Base-by-base conservation (phyloP, 2,888 invertebrate species). In the Acanthosepion lycidas region DNA sequence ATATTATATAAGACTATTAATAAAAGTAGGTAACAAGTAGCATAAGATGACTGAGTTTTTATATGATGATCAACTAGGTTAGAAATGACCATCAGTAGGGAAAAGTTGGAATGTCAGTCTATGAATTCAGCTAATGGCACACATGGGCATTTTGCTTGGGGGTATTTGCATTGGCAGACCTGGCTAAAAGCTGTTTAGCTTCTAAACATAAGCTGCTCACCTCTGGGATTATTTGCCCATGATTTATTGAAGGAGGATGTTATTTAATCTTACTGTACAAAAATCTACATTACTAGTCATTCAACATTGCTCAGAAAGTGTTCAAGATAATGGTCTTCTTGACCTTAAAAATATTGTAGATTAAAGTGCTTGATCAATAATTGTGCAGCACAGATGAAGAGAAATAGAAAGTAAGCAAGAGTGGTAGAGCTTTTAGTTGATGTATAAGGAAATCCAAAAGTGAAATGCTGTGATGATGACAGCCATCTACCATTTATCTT, bases 211-310 rank as follows among this genome's bases (percentile, higher is more conserved):
- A 78, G 78, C 78, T 78, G 78, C 78, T 78, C 78, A 78, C 78
- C 78, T 78, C 33, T 78, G 78, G 78, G 78, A 78, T 78, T 78
- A 78, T 78, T 78, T 78, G 78, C 15, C 28, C 33, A 78, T 78
- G 78, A 78, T 78, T 78, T 78, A 78, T 78, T 78, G 78, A n/a
- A 78, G 78, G 78, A 78, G n/a, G 78, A 78, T 78, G 78, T 78
- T 78, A 78, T 78, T 78, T 78, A 78, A 78, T 78, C 78, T 78
- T n/a, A 8, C 78, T 78, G 9, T 28, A 78, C n/a, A 78, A 78
- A 78, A n/a, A 78, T 78, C 78, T 78, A 78, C 78, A 78, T 78
- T 5, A 33, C 78, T 15, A 33, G n/a, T 78, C 78, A 78, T 78
- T 78, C 78, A 78, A 15, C 78, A 33, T 78, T 78, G 78, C n/a